Conservation (phyloP, 2,113 vertebrate species). For the Istiophorus platypterus region DNA sequence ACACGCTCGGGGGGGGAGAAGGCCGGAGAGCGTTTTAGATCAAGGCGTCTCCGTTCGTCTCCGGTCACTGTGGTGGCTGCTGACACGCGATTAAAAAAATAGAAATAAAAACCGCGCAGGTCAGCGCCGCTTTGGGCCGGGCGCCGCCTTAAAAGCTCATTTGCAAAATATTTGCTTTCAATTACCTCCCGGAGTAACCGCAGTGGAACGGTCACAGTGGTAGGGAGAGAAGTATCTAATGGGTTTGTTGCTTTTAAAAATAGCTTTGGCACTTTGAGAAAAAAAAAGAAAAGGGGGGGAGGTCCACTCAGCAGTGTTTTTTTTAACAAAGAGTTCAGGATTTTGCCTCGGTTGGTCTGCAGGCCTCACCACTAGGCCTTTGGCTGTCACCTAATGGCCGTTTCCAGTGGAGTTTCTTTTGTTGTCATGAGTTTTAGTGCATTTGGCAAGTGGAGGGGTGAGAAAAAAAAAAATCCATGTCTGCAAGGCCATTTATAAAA, state of each 20-base stretch:
- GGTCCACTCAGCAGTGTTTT: not conserved
- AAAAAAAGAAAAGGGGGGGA: not conserved
- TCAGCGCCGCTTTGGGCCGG: not conserved
- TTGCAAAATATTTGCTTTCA: constrained; percentile 24
- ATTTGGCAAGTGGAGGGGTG: constrained; percentile 2
- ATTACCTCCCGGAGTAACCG: constrained; percentile 3
- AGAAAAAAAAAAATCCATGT: not conserved
- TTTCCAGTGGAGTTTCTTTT: constrained; percentile 15
- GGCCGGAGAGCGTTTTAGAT: constrained; percentile 24
- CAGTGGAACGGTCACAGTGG: not conserved
- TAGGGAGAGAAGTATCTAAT: constrained; percentile 11
- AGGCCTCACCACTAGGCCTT: not conserved
- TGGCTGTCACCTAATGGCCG: constrained; percentile 9
- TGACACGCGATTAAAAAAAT: too few relatives aligned
- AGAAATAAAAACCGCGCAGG: constrained; percentile 3
- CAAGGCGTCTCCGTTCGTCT: constrained; percentile 46
- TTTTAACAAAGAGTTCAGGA: constrained; percentile 32
- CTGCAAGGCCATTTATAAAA: constrained; percentile 28
- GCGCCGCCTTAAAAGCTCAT: not conserved
- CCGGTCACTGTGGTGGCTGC: not conserved
- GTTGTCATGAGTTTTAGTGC: constrained; percentile 14
- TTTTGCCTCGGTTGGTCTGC: not conserved
- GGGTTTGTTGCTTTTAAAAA: constrained; percentile 6
- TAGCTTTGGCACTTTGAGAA: not conserved
- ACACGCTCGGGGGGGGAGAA: constrained; percentile 13